Conservation (phyloP, 2,888 invertebrate species). For the Lacanobia oleracea region DNA sequence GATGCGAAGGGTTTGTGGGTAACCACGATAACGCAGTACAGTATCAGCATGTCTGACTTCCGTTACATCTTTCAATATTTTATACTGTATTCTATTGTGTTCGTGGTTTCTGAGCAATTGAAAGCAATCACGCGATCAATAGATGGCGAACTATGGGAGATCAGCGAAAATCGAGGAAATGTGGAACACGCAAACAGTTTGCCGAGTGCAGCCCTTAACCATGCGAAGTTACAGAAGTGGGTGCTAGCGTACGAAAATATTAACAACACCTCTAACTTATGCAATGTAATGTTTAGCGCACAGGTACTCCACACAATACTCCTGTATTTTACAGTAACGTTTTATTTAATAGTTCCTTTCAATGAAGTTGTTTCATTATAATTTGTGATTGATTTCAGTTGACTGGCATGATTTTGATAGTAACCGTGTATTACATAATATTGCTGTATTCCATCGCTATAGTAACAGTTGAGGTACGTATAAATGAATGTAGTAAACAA, state of each 20-base stretch:
- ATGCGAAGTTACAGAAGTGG: slow-evolving; percentile 67
- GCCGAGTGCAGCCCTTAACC: not conserved
- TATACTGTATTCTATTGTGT: slow-evolving; percentile 60
- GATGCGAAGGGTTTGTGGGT: not conserved
- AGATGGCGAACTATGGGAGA: slow-evolving; percentile 36
- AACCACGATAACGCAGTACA: slow-evolving; percentile 6
- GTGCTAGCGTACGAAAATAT: slow-evolving; percentile 66
- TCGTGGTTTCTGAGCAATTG: slow-evolving; percentile 68
- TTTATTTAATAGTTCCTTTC: not conserved
- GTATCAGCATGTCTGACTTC: slow-evolving; percentile 54
- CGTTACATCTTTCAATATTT: slow-evolving; percentile 67
- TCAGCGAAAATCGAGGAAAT: not conserved
- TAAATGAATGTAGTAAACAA: not conserved
- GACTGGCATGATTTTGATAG: slow-evolving; percentile 60
- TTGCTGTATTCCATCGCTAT: slow-evolving; percentile 59
- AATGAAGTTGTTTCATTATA: too few relatives aligned
- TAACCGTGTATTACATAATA: slow-evolving; percentile 64
- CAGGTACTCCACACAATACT: not conserved
- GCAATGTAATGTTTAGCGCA: slow-evolving; percentile 66
- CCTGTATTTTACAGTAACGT: not conserved
- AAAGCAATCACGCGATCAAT: slow-evolving; percentile 62
- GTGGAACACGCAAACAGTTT: not conserved
- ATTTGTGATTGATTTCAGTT: slow-evolving; percentile 48
- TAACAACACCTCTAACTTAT: slow-evolving; percentile 65
- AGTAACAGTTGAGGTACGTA: slow-evolving; percentile 63